Base-by-base conservation (phyloP, 2,888 invertebrate species). In the Polydrusus tereticollis region DNA sequence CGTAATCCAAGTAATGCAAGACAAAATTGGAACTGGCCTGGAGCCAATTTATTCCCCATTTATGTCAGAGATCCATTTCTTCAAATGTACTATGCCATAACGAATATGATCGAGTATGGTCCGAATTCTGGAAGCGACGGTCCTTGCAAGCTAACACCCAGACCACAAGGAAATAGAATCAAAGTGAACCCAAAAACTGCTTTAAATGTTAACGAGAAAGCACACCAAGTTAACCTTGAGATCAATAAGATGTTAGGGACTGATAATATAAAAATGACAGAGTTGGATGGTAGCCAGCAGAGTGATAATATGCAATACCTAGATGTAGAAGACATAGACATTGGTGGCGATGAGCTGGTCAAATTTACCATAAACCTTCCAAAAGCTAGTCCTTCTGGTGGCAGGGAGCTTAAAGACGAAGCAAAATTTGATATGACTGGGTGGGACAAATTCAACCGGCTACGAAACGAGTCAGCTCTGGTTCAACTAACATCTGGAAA, bases 101-200 rank as follows among this genome's bases (percentile, higher is more conserved):
- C 86, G 29, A 88, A 87, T 73, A 86, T 90, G 77, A 79, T 90
- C 50, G 89, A 91, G 82, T 88, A 88, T 75, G 90, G 90, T 0
- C 89, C 89, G 77, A 85, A 79, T 57, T 88, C 89, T 41, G 89
- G 89, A 12, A 65, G 47, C 10, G 77, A 71, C 23, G 77, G 77
- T n/a, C 79, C 78, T 47, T 80, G 79, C 63, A 74, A 74, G 26
- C 59, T 71, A 2, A 74, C 72, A 55, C 72, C 78, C 20, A 77
- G 74, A 57, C 75, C 75, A 23, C 64, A 63, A 66, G 47, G 64
- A 18, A 55, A 62, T 16, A 74, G 43, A 41, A 33, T 60, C 5
- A 71, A 71, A 41, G n/a, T 26, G 12, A 55, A 55, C 14, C 8
- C 63, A 21, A 59, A 47, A 14, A 38, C 20, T 20, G 10, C 10